A percentile compares a stretch with the other conserved stretches of the same genome.
Conservation (phyloP, 2,888 invertebrate species). For the Volucella bombylans region DNA sequence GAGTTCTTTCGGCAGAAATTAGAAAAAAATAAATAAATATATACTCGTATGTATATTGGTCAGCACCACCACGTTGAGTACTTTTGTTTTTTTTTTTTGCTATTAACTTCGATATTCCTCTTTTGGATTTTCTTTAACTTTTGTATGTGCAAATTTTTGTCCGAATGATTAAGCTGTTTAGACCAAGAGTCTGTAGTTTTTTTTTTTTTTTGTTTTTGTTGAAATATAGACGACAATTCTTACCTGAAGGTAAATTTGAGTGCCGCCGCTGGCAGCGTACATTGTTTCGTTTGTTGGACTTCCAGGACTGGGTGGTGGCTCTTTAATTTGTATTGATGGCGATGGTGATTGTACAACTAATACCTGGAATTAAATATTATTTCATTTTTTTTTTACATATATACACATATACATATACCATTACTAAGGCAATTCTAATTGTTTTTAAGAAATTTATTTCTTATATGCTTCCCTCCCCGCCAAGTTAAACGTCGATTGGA, state of each 20-base stretch:
- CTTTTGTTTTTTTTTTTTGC: neutral
- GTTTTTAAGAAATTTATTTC: slow-evolving; percentile 11
- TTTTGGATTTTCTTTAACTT: slow-evolving; percentile 22
- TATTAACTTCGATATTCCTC: slow-evolving; percentile 28
- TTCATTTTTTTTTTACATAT: slow-evolving; percentile 32
- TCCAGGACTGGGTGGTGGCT: slow-evolving; percentile 81
- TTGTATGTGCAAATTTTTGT: slow-evolving; percentile 70
- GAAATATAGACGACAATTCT: slow-evolving; percentile 74
- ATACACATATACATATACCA: slow-evolving; percentile 4
- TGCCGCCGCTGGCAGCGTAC: slow-evolving; percentile 83
- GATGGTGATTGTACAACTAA: slow-evolving; percentile 81
- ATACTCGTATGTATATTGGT: slow-evolving; percentile 8
- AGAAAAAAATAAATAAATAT: slow-evolving; percentile 21
- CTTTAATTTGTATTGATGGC: slow-evolving; percentile 80
- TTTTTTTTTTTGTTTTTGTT: slow-evolving; percentile 14
- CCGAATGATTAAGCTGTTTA: slow-evolving; percentile 28
- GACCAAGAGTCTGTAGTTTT: neutral
- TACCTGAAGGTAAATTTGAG: slow-evolving; percentile 83
- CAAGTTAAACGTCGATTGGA: slow-evolving; percentile 37
- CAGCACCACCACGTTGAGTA: slow-evolving; percentile 48
- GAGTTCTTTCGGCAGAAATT: slow-evolving; percentile 53
- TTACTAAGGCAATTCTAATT: slow-evolving; percentile 8
- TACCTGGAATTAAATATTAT: slow-evolving; percentile 78
- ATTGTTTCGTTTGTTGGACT: slow-evolving; percentile 81
- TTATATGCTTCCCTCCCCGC: slow-evolving; percentile 23